These are phyloP conservation scores for Drosophila setifemur DNA, from an alignment of 1,140 invertebrate species.

Conservation along the genomic window DNA sequence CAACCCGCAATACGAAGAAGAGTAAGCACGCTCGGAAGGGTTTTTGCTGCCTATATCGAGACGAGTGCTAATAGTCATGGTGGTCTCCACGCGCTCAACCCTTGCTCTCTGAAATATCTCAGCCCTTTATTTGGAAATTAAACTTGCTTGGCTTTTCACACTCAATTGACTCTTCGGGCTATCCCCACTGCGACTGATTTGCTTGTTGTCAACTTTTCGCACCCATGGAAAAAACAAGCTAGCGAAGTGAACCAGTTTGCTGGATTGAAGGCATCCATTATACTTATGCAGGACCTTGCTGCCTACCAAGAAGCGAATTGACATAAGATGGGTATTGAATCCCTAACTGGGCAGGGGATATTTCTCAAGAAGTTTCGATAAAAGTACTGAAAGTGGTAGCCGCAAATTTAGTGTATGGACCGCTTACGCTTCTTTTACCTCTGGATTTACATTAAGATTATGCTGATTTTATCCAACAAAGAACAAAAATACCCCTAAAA, in stretches of 20 bases:
- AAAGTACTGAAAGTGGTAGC: conserved; percentile 8
- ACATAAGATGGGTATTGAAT: not conserved
- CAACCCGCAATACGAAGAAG: conserved; percentile 60
- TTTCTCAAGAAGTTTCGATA: conserved; percentile 16
- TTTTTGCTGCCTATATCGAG: conserved; percentile 33
- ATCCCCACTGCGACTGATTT: conserved; percentile 20
- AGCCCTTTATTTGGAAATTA: conserved; percentile 77
- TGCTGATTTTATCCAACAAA: conserved; percentile 57
- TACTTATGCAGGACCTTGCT: conserved; percentile 62
- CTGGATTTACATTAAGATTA: conserved; percentile 72
- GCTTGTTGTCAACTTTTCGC: conserved; percentile 69
- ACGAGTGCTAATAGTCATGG: conserved; percentile 51
- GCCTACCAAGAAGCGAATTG: not conserved
- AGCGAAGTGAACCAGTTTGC: conserved; percentile 22
- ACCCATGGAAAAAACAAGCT: conserved; percentile 27
- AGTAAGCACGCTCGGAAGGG: conserved; percentile 24
- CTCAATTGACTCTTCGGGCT: conserved; percentile 69
- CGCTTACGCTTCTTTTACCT: conserved; percentile 21
- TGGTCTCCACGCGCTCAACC: conserved; percentile 14
- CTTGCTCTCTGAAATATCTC: conserved; percentile 40
- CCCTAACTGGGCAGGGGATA: not conserved
- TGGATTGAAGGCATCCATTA: conserved; percentile 62
- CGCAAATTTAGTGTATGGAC: conserved; percentile 26
- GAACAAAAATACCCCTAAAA: conserved; percentile 47
- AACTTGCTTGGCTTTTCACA: conserved; percentile 77